Evolutionary conservation across 2,888 invertebrate genomes (phyloP).

Genomic region (Eupsilia transversa): DNA sequence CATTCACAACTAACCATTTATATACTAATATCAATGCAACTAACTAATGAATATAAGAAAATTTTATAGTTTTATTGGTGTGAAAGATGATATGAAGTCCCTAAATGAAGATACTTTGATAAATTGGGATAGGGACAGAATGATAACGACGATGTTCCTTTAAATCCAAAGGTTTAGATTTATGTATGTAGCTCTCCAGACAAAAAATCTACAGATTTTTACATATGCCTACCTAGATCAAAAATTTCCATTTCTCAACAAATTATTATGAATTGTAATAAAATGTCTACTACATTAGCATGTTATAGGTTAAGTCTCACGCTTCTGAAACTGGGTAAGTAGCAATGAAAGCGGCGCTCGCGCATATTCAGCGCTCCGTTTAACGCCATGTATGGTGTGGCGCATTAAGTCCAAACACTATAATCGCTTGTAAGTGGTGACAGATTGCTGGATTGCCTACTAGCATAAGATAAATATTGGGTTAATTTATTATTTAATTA

Average conservation of each 20-base stretch:
- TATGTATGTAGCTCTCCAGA: background rate
- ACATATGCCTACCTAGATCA: no score
- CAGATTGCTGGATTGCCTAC: conserved; percentile 24
- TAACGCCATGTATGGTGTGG: conserved; percentile 47
- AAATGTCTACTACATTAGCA: conserved; percentile 32
- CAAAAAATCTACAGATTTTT: background rate
- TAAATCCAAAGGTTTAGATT: background rate
- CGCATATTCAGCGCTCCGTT: conserved; percentile 43
- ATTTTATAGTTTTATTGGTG: background rate
- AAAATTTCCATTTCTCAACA: background rate
- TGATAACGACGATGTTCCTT: no score
- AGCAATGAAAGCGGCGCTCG: conserved; percentile 50
- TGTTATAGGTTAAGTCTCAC: conserved; percentile 28
- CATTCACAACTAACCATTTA: no score
- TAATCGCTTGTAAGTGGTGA: conserved; percentile 49
- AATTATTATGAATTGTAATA: conserved; percentile 8
- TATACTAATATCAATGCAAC: no score
- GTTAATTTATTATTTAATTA: background rate
- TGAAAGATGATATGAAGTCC: background rate
- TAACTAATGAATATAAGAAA: background rate
- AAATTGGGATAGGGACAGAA: background rate
- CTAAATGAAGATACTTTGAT: no score
- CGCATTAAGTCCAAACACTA: conserved; percentile 46
- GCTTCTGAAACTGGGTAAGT: conserved; percentile 59
- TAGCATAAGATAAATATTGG: background rate